Evolutionary conservation across 2,797 vertebrate genomes (phyloP).

Genomic region (Cossypha dichroa): DNA sequence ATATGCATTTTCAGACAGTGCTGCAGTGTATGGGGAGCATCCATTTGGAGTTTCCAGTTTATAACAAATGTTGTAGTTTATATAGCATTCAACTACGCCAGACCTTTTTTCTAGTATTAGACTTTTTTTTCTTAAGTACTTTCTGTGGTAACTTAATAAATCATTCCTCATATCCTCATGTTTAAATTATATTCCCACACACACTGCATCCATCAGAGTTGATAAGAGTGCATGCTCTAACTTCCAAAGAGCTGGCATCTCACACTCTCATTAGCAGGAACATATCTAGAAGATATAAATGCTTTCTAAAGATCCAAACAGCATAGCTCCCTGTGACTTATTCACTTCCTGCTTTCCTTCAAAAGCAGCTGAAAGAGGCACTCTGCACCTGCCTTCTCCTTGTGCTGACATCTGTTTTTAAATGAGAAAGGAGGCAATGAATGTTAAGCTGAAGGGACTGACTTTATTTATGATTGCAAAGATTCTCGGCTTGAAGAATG

Average conservation of each 20-base stretch:
- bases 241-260: not conserved
- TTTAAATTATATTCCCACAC: not conserved
- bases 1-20: not conserved
- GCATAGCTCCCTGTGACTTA: not conserved
- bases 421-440: not conserved
- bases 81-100: not conserved
- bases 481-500: conserved; percentile 30
- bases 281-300: not conserved
- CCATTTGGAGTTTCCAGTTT: not conserved
- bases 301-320: not conserved
- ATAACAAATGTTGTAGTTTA: not conserved
- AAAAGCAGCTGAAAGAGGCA: not conserved
- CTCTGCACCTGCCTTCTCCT: not conserved
- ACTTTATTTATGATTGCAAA: conserved; percentile 31
- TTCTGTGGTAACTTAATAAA: not conserved
- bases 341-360: not conserved
- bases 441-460: conserved; percentile 2
- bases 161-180: not conserved
- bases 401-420: conserved; percentile 7
- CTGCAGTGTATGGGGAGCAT: not conserved
- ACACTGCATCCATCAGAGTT: not conserved
- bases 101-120: not conserved
- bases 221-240: not conserved
- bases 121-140: not conserved
- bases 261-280: not conserved